Evolutionary conservation across 2,888 invertebrate species (phyloP).

Genomic region (Diadromus collaris): DNA sequence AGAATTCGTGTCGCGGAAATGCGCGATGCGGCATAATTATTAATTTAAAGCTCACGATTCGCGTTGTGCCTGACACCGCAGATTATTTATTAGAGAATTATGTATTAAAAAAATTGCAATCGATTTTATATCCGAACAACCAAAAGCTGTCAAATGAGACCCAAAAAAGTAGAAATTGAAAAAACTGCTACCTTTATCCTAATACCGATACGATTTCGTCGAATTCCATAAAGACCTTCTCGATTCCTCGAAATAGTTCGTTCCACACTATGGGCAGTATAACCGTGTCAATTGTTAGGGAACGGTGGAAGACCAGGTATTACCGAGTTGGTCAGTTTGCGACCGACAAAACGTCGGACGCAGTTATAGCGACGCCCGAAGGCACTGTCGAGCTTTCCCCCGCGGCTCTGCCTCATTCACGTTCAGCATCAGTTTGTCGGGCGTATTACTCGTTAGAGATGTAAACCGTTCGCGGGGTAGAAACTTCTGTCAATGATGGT

Average conservation of each 20-base stretch:
- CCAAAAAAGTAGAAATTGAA: background rate
- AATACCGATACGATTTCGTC: background rate
- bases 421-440: conserved; percentile 14
- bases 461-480: conserved; percentile 28
- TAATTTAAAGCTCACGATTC: background rate
- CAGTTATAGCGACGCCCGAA: conserved; percentile 17
- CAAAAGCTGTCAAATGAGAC: background rate
- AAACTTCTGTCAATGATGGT: conserved; percentile 41
- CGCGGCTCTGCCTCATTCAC: background rate
- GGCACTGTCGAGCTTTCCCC: background rate
- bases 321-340: conserved; percentile 25
- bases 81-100: background rate
- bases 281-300: background rate
- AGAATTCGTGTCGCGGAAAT: background rate
- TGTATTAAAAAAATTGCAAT: background rate
- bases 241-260: background rate
- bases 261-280: background rate
- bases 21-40: background rate
- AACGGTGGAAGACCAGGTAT: background rate
- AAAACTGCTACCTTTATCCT: background rate
- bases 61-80: background rate
- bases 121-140: background rate
- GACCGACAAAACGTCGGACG: conserved; percentile 42
- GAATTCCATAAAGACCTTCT: background rate
- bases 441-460: conserved; percentile 21